Percentiles rank a stretch among this genome's conserved stretches.
Evolutionary conservation across 2,888 invertebrate species (phyloP).

Genomic region (Phaedon cochleariae): DNA sequence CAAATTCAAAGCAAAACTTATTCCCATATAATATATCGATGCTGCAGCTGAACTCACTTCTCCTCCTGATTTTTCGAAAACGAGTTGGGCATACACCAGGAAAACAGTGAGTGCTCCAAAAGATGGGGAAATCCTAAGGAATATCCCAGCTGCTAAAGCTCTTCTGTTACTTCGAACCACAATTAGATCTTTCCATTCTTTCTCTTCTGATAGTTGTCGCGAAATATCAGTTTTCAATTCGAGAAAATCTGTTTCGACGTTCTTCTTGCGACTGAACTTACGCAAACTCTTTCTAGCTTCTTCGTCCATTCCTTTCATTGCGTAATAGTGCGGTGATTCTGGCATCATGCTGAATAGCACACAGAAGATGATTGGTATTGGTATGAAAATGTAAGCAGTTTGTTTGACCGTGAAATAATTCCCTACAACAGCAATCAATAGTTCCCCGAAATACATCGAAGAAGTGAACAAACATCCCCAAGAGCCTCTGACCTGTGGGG

Average conservation of each 20-base stretch:
- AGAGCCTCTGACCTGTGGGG: constrained; percentile 24
- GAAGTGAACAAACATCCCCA: constrained; percentile 18
- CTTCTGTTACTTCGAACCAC: constrained; percentile 48
- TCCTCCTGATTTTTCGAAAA: constrained; percentile 52
- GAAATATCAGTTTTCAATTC: constrained; percentile 47
- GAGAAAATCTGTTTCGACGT: constrained; percentile 49
- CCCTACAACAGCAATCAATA: constrained; percentile 15
- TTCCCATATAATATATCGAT: constrained; percentile 35
- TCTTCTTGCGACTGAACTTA: constrained; percentile 42
- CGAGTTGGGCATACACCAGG: constrained; percentile 48
- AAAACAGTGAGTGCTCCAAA: constrained; percentile 50
- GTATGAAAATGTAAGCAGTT: constrained; percentile 66
- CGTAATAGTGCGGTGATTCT: constrained; percentile 61
- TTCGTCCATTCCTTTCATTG: constrained; percentile 44
- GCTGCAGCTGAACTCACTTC: constrained; percentile 48
- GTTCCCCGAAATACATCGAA: constrained; percentile 2
- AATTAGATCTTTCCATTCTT: constrained; percentile 51
- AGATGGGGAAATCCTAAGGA: constrained; percentile 52
- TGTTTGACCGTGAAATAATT: constrained; percentile 56
- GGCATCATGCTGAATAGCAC: constrained; percentile 68
- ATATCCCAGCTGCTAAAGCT: constrained; percentile 48
- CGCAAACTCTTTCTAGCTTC: constrained; percentile 46
- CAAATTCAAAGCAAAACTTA: constrained; percentile 36
- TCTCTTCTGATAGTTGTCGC: constrained; percentile 53
- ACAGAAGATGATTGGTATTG: constrained; percentile 67